phyloP scores from a whole-genome alignment of 2,888 invertebrate species.

The Chouioia cunea region DNA sequence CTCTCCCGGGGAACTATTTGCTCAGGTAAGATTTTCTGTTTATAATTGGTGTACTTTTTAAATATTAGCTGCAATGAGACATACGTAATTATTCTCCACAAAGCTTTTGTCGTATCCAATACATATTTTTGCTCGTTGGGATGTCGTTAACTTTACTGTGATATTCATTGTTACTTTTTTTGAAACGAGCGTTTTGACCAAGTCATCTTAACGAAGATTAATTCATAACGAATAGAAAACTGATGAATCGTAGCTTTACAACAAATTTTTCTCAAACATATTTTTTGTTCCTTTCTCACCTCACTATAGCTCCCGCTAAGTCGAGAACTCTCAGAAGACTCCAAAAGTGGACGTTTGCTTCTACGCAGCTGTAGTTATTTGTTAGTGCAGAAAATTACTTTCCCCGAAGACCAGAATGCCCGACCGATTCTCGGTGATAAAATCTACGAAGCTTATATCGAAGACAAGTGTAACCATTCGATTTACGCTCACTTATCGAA shows the following conservation, averaged over 20 bases:
- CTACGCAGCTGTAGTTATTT: constrained; percentile 82
- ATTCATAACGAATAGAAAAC: no score
- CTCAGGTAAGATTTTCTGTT: constrained; percentile 66
- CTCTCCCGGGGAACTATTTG: constrained; percentile 82
- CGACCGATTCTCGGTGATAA: constrained; percentile 48
- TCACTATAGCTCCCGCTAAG: constrained; percentile 72
- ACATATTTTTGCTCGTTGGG: no score
- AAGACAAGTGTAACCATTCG: constrained; percentile 84
- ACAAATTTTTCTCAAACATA: no score
- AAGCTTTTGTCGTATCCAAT: no score
- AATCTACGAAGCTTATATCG: constrained; percentile 80
- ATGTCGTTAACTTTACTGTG: no score
- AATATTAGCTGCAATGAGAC: constrained; percentile 19
- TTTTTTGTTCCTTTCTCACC: constrained; percentile 8
- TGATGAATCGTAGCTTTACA: no score
- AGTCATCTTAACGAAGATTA: no score
- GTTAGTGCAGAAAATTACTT: constrained; percentile 68
- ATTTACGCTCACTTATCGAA: constrained; percentile 81
- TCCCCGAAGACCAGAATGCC: constrained; percentile 5
- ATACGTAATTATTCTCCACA: background rate
- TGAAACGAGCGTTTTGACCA: no score
- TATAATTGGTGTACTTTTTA: constrained; percentile 23
- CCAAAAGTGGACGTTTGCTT: constrained; percentile 83
- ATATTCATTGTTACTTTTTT: constrained; percentile 1
- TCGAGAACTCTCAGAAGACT: constrained; percentile 84